Conservation (phyloP, 2,888 invertebrate species). For the Rotaria sp. region DNA sequence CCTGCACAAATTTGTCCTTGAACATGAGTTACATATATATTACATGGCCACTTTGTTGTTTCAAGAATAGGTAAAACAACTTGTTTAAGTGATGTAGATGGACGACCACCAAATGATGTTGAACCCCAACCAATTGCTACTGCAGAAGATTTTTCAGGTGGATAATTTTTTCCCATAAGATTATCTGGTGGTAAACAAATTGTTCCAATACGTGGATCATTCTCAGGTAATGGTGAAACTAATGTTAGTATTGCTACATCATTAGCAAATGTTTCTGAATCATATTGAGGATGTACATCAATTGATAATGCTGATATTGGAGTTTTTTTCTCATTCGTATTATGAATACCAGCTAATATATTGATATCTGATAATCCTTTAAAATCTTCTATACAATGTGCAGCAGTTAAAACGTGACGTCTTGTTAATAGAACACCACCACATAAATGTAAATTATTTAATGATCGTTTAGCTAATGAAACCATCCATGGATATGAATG, state of each 20-base stretch:
- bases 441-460: constrained; percentile 9
- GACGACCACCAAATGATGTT: neutral
- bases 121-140: constrained; percentile 30
- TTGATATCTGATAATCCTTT: neutral
- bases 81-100: neutral
- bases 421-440: neutral
- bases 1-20: constrained; percentile 29
- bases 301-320: neutral
- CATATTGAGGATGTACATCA: constrained; percentile 1
- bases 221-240: neutral
- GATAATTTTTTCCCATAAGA: neutral
- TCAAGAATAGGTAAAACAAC: constrained; percentile 7
- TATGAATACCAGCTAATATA: neutral
- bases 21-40: neutral
- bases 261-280: constrained; percentile 20
- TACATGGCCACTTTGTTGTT: neutral
- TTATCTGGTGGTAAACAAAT: constrained; percentile 10
- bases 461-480: constrained; percentile 14
- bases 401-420: neutral
- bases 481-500: constrained; percentile 30
- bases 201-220: neutral
- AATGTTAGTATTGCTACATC: neutral
- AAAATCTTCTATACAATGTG: constrained; percentile 28
- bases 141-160: neutral
- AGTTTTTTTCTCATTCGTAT: neutral